phyloP scores from a whole-genome alignment of 2,113 vertebrate genomes.

The Henicopernis longicauda region DNA sequence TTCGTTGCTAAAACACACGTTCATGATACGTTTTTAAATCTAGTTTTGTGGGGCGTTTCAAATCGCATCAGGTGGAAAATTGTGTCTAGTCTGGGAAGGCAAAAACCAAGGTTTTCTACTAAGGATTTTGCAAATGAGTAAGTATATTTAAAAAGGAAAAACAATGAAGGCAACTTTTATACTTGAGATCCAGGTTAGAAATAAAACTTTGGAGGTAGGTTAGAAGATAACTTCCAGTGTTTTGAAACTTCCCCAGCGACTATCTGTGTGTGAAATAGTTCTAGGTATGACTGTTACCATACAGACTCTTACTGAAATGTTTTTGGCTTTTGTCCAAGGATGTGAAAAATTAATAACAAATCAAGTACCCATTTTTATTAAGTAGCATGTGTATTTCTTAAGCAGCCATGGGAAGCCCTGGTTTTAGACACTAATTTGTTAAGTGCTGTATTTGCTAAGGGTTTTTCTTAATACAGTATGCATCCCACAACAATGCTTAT shows the following conservation, averaged over 20 bases:
- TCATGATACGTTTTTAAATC: background rate
- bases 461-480: background rate
- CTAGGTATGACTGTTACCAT: background rate
- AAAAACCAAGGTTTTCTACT: background rate
- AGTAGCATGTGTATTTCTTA: background rate
- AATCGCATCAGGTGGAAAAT: background rate
- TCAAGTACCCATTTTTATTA: background rate
- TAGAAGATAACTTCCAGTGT: background rate
- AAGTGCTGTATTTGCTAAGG: background rate
- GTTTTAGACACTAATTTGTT: background rate
- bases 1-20: background rate
- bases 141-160: background rate
- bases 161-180: background rate
- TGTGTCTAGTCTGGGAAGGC: too few relatives aligned
- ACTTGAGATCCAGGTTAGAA: background rate
- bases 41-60: background rate
- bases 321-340: constrained; percentile 1
- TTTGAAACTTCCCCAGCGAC: background rate
- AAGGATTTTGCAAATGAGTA: background rate
- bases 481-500: background rate
- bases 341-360: background rate
- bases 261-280: background rate
- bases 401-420: background rate
- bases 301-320: background rate
- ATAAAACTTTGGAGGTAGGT: background rate